Evolutionary conservation across 2,888 invertebrate species (phyloP).

Genomic region (Pammene fasciana): DNA sequence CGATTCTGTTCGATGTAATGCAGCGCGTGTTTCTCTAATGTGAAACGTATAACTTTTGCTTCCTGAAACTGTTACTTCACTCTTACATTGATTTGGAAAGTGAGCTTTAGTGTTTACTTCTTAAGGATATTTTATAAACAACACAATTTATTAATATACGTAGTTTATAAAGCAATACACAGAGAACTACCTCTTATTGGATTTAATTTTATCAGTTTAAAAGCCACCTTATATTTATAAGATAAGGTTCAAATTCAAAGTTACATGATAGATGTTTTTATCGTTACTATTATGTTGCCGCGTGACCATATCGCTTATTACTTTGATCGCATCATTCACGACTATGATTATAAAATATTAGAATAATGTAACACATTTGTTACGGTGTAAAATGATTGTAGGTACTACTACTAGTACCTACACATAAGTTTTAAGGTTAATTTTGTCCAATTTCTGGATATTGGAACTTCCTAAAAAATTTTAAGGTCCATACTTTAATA

Average conservation of each 20-base stretch:
- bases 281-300: background rate
- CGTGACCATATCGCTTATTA: conserved; percentile 11
- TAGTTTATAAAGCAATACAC: background rate
- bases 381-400: background rate
- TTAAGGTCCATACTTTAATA: too few species aligned
- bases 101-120: background rate
- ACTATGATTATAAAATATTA: background rate
- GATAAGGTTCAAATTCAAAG: background rate
- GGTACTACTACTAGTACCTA: too few species aligned
- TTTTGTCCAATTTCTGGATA: too few species aligned
- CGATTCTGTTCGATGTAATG: background rate
- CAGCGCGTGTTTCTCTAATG: background rate
- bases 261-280: background rate
- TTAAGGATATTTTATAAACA: background rate
- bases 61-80: background rate
- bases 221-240: background rate
- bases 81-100: background rate
- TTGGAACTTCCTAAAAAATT: too few species aligned
- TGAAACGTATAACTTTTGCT: conserved; percentile 8
- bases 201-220: background rate
- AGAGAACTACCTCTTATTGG: too few species aligned
- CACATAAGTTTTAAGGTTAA: too few species aligned
- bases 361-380: background rate
- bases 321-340: conserved; percentile 9
- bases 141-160: background rate